A percentile compares a stretch with the other conserved stretches of the same genome.
phyloP scores from a whole-genome alignment of 2,888 invertebrate genomes.

The Diaphora mendica region DNA sequence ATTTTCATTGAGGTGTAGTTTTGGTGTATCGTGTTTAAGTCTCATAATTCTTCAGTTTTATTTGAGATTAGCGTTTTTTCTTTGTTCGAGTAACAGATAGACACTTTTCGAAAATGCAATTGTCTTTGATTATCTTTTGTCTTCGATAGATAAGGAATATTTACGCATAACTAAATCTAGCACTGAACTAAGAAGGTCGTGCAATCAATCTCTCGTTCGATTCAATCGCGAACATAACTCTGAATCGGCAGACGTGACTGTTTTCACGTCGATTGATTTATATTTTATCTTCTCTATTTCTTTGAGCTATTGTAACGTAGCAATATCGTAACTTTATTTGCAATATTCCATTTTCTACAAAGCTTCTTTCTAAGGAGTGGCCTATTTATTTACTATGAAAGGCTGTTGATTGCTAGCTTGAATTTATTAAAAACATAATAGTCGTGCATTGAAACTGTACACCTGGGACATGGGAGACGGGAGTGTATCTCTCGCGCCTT shows the following conservation, averaged over 20 bases:
- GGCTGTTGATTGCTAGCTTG: no score
- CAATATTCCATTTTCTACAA: neutral
- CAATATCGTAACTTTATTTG: neutral
- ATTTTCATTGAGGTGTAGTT: neutral
- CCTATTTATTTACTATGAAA: no score
- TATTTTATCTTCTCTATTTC: constrained; percentile 5
- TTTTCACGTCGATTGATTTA: constrained; percentile 32
- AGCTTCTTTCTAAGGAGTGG: no score
- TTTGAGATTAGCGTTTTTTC: no score
- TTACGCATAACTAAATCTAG: constrained; percentile 2
- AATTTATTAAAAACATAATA: neutral
- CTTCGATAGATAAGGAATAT: neutral
- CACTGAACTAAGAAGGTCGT: constrained; percentile 10
- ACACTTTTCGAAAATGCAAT: no score
- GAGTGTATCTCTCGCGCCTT: neutral
- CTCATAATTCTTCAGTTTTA: no score
- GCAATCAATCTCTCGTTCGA: constrained; percentile 26
- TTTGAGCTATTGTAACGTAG: neutral
- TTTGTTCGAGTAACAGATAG: no score
- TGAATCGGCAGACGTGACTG: constrained; percentile 35
- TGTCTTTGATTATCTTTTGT: no score
- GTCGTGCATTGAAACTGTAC: neutral
- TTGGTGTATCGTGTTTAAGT: no score
- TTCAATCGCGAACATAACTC: constrained; percentile 34
- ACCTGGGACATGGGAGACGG: neutral